Evolutionary conservation across 2,888 invertebrate genomes (phyloP).

Genomic region (Papilio gigon): DNA sequence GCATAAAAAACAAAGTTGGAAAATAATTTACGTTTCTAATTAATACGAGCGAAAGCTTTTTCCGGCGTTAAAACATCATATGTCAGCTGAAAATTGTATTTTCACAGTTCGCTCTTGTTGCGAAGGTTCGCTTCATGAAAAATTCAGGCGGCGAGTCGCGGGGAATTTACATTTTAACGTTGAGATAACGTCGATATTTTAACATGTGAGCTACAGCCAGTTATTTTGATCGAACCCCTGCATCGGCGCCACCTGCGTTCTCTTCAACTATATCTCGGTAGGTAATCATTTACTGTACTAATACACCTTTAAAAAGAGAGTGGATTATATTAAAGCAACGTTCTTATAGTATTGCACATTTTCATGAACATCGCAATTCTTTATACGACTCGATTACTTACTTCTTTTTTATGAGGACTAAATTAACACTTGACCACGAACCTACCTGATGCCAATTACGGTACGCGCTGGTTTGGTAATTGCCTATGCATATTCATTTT

Average conservation of each 20-base stretch:
- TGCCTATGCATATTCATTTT: no score
- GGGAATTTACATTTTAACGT: conserved; percentile 32
- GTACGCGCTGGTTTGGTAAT: no score
- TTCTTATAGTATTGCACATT: no score
- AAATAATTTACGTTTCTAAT: background rate
- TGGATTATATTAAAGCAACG: no score
- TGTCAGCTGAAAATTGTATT: conserved; percentile 16
- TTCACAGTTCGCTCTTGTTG: conserved; percentile 20
- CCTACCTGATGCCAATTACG: no score
- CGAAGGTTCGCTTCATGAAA: conserved; percentile 33
- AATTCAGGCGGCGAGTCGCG: conserved; percentile 27
- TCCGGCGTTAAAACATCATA: conserved; percentile 25
- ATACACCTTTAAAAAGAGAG: no score
- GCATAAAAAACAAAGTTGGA: background rate
- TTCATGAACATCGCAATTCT: no score
- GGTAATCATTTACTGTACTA: no score
- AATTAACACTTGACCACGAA: no score
- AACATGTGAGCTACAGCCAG: conserved; percentile 8
- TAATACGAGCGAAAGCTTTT: conserved; percentile 15
- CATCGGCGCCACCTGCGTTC: conserved; percentile 5
- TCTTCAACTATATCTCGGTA: no score
- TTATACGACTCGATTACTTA: no score
- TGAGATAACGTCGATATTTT: conserved; percentile 26
- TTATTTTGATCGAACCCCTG: background rate
- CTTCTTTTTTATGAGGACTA: no score